Conservation (phyloP, 2,113 vertebrate species). For the Ictalurus punctatus region DNA sequence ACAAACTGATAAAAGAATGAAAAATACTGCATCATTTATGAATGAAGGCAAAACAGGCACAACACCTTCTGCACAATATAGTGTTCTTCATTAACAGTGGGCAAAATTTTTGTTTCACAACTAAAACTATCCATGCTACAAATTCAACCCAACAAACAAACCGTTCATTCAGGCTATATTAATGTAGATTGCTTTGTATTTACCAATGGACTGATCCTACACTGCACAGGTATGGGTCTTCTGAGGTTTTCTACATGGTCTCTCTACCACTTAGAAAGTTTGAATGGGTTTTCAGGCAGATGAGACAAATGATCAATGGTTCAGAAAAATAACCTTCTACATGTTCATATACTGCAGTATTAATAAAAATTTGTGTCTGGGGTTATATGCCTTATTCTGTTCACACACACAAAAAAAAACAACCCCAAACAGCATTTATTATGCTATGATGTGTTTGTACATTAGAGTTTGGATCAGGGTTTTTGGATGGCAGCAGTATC, state of each 20-base stretch:
- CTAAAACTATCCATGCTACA: not conserved
- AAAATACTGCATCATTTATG: not conserved
- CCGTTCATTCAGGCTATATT: not conserved
- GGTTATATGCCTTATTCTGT: not conserved
- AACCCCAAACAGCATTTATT: not conserved
- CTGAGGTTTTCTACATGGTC: not conserved
- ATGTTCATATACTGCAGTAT: not conserved
- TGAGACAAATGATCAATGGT: not conserved
- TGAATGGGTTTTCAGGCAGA: not conserved
- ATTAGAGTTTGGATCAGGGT: not conserved
- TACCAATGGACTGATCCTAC: not conserved
- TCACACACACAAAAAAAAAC: not conserved
- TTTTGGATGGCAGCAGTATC: not conserved
- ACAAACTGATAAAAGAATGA: not conserved
- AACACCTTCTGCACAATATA: not conserved
- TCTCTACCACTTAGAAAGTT: not conserved
- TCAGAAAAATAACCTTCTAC: not conserved
- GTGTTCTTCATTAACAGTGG: constrained; percentile 30
- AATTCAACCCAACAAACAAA: not conserved
- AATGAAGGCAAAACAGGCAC: not conserved
- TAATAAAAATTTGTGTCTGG: not conserved
- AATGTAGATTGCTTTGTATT: not conserved
- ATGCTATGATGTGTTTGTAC: not conserved
- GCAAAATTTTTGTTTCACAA: not conserved
- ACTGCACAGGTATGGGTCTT: not conserved